Conservation (phyloP, 2,113 vertebrate genomes). For the Amphiprion ocellaris region DNA sequence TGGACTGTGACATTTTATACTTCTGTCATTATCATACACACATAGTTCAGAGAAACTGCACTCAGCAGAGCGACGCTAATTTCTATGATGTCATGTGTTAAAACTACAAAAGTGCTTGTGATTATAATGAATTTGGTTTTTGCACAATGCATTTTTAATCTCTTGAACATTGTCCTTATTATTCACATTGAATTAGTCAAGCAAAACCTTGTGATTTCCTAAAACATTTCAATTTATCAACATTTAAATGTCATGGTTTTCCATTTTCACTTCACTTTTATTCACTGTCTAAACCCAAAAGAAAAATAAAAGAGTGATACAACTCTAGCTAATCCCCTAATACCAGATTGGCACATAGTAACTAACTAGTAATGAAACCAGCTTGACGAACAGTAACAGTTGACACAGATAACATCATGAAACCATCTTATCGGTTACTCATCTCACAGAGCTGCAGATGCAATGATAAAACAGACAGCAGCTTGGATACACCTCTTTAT, state of each 20-base stretch:
- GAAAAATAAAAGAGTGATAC: background rate
- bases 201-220: too few relatives aligned
- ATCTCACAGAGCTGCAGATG: conserved; percentile 10
- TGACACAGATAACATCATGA: conserved; percentile 6
- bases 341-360: conserved; percentile 16
- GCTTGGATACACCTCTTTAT: conserved; percentile 32
- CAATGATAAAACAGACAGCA: conserved; percentile 31
- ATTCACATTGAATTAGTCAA: too few relatives aligned
- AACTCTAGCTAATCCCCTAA: background rate
- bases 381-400: conserved; percentile 6
- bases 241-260: conserved; percentile 27
- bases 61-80: conserved; percentile 2
- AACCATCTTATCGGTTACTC: conserved; percentile 2
- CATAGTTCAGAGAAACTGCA: conserved; percentile 12
- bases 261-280: conserved; percentile 13
- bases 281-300: background rate
- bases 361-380: conserved; percentile 23
- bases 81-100: conserved; percentile 25
- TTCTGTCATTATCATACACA: conserved; percentile 37
- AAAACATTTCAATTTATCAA: background rate
- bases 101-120: background rate
- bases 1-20: conserved; percentile 49
- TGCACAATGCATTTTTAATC: too few relatives aligned
- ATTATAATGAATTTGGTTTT: background rate
- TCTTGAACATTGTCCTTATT: too few relatives aligned